A percentile compares a stretch with the other conserved stretches of the same genome.
These are phyloP conservation scores for Equus quagga DNA, from an alignment of 2,113 vertebrate genomes.

Conservation along the genomic window DNA sequence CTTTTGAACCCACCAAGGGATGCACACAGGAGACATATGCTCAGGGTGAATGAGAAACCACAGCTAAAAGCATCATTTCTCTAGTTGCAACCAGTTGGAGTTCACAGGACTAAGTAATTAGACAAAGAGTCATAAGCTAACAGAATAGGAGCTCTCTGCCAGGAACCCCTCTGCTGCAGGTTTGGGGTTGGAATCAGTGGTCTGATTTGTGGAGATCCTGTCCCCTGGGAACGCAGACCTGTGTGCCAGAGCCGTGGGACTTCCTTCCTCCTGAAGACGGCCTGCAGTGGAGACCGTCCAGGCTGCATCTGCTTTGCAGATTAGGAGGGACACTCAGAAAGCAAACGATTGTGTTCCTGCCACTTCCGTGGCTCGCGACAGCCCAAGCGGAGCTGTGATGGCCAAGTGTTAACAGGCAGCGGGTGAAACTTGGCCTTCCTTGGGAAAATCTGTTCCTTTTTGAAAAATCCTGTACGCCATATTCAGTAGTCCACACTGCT, in stretches of 20 bases:
- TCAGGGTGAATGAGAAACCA: constrained; percentile 16
- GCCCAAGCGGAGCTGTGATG: constrained; percentile 5
- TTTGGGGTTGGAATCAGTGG: constrained; percentile 74
- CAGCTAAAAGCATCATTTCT: constrained; percentile 49
- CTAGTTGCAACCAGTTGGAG: constrained; percentile 64
- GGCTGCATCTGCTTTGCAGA: constrained; percentile 80
- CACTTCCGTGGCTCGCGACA: not conserved
- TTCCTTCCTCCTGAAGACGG: constrained; percentile 46
- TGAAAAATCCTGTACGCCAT: not conserved
- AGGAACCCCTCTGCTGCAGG: constrained; percentile 73
- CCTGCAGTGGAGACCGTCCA: constrained; percentile 12
- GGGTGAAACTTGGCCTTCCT: not conserved
- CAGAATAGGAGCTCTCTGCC: constrained; percentile 64
- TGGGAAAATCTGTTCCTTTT: constrained; percentile 51
- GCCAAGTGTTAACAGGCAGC: constrained; percentile 40
- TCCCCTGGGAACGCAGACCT: constrained; percentile 72
- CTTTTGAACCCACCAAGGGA: constrained; percentile 55
- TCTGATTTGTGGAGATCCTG: constrained; percentile 73
- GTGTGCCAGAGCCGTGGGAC: constrained; percentile 64
- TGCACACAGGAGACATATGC: constrained; percentile 69
- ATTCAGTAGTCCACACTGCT: not conserved
- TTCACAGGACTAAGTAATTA: constrained; percentile 61
- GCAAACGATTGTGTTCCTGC: constrained; percentile 56
- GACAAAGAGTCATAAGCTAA: constrained; percentile 67
- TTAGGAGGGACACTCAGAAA: constrained; percentile 74